Percentiles rank a stretch among this genome's conserved stretches.
phyloP scores from a whole-genome alignment of 92 coral and sea anemone genomes.

The Umimayanthus chanpuru region DNA sequence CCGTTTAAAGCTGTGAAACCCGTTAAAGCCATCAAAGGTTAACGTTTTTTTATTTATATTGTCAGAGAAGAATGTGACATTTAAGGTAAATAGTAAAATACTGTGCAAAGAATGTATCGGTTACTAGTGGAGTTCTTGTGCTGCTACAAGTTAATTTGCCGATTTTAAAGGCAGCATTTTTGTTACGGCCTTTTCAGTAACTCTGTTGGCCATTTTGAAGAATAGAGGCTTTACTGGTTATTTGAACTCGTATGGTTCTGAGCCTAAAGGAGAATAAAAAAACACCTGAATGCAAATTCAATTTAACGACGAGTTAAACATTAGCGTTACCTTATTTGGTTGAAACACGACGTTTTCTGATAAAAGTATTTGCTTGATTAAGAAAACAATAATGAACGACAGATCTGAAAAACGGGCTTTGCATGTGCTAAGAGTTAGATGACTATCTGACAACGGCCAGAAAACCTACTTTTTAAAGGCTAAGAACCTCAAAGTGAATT shows the following conservation, averaged over 20 bases:
- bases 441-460: not conserved
- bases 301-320: not conserved
- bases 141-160: not conserved
- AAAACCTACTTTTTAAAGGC: not conserved
- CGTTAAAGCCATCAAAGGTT: too few relatives aligned
- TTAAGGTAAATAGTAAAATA: too few relatives aligned
- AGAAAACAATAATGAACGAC: not conserved
- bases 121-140: not conserved
- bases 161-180: not conserved
- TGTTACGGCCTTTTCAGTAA: not conserved
- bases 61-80: not conserved
- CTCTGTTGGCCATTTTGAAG: not conserved
- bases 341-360: not conserved
- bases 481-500: not conserved
- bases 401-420: not conserved
- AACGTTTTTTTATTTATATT: too few relatives aligned
- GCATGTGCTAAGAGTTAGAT: not conserved
- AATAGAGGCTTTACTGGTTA: not conserved
- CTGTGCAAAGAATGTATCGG: too few relatives aligned
- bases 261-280: not conserved
- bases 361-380: constrained; percentile 10
- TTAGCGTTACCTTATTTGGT: not conserved
- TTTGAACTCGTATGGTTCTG: not conserved
- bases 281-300: not conserved
- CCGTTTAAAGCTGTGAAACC: too few relatives aligned